Conservation (phyloP, 2,113 vertebrate species). For the Austrofundulus limnaeus region DNA sequence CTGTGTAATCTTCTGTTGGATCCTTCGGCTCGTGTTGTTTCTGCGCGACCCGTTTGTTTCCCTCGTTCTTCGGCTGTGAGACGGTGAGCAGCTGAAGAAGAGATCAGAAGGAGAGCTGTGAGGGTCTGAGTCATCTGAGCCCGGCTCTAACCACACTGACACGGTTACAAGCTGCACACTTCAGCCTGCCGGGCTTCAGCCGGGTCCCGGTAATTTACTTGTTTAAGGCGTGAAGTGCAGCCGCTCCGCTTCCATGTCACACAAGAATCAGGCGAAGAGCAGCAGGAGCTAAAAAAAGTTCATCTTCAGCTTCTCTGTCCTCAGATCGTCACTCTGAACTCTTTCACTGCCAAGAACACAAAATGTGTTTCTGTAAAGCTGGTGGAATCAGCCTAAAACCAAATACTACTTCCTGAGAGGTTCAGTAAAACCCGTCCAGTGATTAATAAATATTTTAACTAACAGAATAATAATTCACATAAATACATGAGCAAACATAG, state of each 20-base stretch:
- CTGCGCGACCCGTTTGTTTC: conserved; percentile 4
- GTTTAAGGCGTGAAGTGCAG: conserved; percentile 34
- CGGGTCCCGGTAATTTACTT: conserved; percentile 18
- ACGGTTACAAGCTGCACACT: conserved; percentile 25
- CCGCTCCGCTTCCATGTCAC: conserved; percentile 9
- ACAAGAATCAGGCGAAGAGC: conserved; percentile 18
- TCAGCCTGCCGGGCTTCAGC: conserved; percentile 15
- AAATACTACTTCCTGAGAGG: no score
- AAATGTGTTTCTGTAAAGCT: not conserved
- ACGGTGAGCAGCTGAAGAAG: conserved; percentile 10
- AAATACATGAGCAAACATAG: no score
- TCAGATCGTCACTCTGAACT: conserved; percentile 2
- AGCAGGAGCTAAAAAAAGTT: conserved; percentile 21
- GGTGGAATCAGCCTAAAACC: no score
- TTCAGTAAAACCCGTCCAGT: no score
- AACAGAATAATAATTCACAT: no score
- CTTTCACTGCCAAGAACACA: not conserved
- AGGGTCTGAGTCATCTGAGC: conserved; percentile 33
- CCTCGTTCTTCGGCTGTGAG: conserved; percentile 1
- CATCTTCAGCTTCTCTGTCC: not conserved
- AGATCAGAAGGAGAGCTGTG: not conserved
- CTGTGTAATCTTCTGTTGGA: not conserved
- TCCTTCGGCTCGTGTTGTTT: conserved; percentile 1
- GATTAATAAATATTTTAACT: no score
- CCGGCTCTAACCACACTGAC: conserved; percentile 26